phyloP scores from a whole-genome alignment of 2,888 invertebrate species.

The Trilocha varians region DNA sequence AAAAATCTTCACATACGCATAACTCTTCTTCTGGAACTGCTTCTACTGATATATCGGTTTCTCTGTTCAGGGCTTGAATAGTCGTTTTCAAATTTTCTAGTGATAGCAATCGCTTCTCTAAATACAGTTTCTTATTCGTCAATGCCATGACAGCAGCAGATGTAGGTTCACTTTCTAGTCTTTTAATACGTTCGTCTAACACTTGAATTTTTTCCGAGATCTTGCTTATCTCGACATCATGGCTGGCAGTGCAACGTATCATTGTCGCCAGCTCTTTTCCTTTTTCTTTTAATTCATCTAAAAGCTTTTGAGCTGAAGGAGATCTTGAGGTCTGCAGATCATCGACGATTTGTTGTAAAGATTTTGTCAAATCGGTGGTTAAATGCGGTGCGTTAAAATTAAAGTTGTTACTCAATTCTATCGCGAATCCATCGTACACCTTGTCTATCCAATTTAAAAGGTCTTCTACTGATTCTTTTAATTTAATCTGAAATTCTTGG shows the following conservation, averaged over 20 bases:
- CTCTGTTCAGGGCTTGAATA: conserved; percentile 30
- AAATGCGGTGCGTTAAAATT: conserved; percentile 36
- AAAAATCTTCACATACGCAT: conserved; percentile 53
- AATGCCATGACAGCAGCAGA: conserved; percentile 48
- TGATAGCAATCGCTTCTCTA: conserved; percentile 37
- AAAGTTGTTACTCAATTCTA: conserved; percentile 38
- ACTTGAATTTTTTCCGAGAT: conserved; percentile 43
- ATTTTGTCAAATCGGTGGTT: conserved; percentile 40
- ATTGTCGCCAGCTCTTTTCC: conserved; percentile 40
- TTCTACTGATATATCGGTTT: conserved; percentile 24
- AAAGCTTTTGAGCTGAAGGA: conserved; percentile 26
- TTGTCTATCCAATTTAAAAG: conserved; percentile 53
- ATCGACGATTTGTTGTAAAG: conserved; percentile 49
- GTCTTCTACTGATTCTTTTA: conserved; percentile 32
- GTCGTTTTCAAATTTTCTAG: conserved; percentile 48
- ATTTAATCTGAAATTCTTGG: conserved; percentile 35
- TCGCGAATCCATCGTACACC: conserved; percentile 45
- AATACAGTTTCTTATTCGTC: conserved; percentile 43
- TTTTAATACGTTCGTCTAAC: conserved; percentile 43
- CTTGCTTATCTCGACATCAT: conserved; percentile 49
- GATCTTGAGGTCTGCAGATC: conserved; percentile 30
- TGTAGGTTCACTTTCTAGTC: conserved; percentile 35
- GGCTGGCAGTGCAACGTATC: conserved; percentile 38
- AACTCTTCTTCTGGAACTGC: conserved; percentile 28
- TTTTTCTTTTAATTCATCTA: conserved; percentile 37